phyloP scores from a whole-genome alignment of 2,113 vertebrate species.

The Shinisaurus crocodilurus region DNA sequence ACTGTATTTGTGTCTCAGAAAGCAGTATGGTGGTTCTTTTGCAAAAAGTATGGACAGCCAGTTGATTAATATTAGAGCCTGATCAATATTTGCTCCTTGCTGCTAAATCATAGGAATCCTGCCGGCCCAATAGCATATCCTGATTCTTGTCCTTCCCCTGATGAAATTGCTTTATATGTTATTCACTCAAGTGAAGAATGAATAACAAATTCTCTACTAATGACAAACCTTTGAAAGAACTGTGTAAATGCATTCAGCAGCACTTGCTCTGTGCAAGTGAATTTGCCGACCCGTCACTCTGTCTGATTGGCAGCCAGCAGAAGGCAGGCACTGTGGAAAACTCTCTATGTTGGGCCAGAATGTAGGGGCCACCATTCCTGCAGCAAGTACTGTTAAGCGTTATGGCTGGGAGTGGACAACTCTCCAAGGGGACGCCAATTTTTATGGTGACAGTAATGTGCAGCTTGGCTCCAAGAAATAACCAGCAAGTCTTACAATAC shows the following conservation, averaged over 20 bases:
- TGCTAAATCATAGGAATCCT: not conserved
- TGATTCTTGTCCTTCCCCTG: not conserved
- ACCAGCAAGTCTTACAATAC: too few species aligned
- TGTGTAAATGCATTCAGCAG: not conserved
- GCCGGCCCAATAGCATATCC: not conserved
- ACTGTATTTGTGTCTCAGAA: not conserved
- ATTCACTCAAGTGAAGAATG: not conserved
- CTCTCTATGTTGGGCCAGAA: not conserved
- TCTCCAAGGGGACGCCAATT: too few species aligned
- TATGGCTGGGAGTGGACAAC: not conserved
- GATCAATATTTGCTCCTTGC: not conserved
- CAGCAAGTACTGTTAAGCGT: not conserved
- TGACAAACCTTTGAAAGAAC: not conserved
- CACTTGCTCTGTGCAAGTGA: not conserved
- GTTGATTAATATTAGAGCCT: not conserved
- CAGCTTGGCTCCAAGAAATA: not conserved
- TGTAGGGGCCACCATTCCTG: not conserved
- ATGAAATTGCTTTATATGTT: not conserved
- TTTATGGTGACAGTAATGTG: too few species aligned
- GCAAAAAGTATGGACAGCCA: not conserved
- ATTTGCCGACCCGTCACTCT: not conserved
- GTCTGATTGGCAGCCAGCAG: not conserved
- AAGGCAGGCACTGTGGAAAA: not conserved
- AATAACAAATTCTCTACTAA: not conserved
- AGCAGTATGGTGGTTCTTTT: not conserved